Evolutionary conservation across 2,888 invertebrate genomes (phyloP), one percentile per base, ranked within the genome.

Genomic region (Vandiemenella viatica): DNA sequence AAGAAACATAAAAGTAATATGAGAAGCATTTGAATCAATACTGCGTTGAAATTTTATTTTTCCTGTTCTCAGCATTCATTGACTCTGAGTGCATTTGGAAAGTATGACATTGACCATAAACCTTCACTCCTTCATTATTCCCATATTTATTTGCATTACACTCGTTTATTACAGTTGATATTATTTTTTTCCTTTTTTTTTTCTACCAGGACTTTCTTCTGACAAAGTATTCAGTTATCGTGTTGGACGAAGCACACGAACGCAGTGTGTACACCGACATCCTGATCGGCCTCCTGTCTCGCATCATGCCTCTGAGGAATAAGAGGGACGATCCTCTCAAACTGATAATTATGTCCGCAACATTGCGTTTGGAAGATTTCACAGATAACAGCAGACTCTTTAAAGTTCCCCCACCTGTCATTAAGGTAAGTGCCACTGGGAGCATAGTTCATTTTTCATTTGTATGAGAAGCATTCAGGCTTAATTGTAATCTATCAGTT

Each of bases 181-280:
- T n/a, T n/a, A n/a, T n/a, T n/a, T n/a, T n/a, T n/a, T n/a, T n/a
- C n/a, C n/a, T n/a, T n/a, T n/a, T 18, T 16, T 45, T 48, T 47
- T 55, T 50, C 46, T 60, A 60, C 18, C 50, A 70, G 66, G 86
- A 86, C 61, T 83, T 83, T 60, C 67, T 88, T 10, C 66, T 92
- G 20, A 80, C 74, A 37, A 86, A 84, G 58, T 96, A 95, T 66
- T 92, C 93, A 0, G 93, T 90, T 0, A 82, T 98, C 5, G 86
- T 98, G 53, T 75, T 98, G 40, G 98, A 98, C 62, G 98, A 98
- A 65, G 98, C 97, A 3, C 97, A 99, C 64, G 98, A 99, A 66
- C 75, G 98, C 13, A 93, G 92, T 56, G 83, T 93, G 2, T 93
- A 90, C 63, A 96, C 96, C 0, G 98, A 98, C 62, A 92, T 98